A percentile compares a stretch with the other conserved stretches of the same genome.
phyloP scores from a whole-genome alignment of 2,888 invertebrate genomes.

The Andrena praecox region DNA sequence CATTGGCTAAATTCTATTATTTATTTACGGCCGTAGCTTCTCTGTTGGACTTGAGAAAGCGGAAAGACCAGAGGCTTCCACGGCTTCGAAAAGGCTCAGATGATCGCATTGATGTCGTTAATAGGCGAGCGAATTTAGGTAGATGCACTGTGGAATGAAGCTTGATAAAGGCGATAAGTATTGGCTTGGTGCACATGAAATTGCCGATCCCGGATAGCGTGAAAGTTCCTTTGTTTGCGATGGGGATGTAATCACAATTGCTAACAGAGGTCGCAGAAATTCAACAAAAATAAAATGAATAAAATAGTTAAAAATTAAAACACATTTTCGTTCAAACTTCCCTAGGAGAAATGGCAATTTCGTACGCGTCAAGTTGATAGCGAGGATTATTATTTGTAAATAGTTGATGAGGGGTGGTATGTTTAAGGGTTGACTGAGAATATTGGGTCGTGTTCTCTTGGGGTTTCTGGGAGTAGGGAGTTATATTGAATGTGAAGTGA shows the following conservation, averaged over 20 bases:
- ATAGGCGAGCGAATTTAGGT: conserved; percentile 19
- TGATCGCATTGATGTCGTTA: conserved; percentile 8
- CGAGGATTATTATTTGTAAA: too few relatives aligned
- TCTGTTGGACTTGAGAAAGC: conserved; percentile 37
- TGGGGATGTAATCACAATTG: too few relatives aligned
- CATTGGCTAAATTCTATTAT: conserved; percentile 72
- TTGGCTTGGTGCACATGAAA: neutral
- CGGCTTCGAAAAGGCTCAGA: conserved; percentile 59
- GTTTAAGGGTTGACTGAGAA: neutral
- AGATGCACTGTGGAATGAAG: neutral
- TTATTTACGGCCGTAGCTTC: conserved; percentile 68
- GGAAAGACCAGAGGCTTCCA: conserved; percentile 38
- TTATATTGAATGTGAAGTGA: neutral
- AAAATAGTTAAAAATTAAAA: too few relatives aligned
- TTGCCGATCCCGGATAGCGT: too few relatives aligned
- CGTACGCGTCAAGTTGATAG: too few relatives aligned
- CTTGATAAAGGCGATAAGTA: neutral
- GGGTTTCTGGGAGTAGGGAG: neutral
- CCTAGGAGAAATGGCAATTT: too few relatives aligned
- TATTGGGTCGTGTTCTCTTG: neutral
- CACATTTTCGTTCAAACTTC: too few relatives aligned
- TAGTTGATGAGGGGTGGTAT: neutral
- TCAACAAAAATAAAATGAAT: too few relatives aligned
- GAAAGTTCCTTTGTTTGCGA: too few relatives aligned
- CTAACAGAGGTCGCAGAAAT: too few relatives aligned